These are phyloP conservation scores for Tetragnatha versicolor DNA, from an alignment of 1,140 invertebrate species.

Conservation along the genomic window DNA sequence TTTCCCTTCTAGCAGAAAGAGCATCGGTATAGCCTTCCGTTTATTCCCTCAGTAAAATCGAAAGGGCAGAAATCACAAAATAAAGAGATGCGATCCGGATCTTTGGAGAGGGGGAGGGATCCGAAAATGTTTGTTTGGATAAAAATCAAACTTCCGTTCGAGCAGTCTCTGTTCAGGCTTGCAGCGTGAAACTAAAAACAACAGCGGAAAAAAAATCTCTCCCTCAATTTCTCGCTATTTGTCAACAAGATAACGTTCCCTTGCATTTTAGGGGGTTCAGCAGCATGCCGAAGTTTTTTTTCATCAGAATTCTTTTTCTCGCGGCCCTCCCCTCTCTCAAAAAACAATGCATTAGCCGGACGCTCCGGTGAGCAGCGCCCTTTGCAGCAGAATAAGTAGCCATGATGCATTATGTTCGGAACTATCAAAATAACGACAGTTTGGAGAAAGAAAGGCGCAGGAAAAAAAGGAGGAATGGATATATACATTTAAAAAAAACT, in stretches of 20 bases:
- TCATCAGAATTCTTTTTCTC: background rate
- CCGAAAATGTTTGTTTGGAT: conserved; percentile 43
- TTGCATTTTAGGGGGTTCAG: conserved; percentile 8
- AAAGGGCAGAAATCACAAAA: conserved; percentile 3
- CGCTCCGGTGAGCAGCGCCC: background rate
- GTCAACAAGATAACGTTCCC: conserved; percentile 41
- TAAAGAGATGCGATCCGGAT: background rate
- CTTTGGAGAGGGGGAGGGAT: background rate
- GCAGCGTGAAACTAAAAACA: background rate
- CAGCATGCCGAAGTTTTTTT: background rate
- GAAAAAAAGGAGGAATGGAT: conserved; percentile 43
- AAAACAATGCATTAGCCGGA: conserved; percentile 26
- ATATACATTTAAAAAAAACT: conserved; percentile 44
- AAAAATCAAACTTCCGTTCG: conserved; percentile 13
- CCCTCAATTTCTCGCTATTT: conserved; percentile 41
- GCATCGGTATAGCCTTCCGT: no score
- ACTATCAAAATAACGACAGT: conserved; percentile 52
- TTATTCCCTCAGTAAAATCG: background rate
- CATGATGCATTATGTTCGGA: conserved; percentile 49
- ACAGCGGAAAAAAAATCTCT: conserved; percentile 2
- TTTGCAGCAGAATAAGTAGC: conserved; percentile 34
- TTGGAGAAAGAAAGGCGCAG: conserved; percentile 28
- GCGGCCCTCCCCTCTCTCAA: conserved; percentile 8
- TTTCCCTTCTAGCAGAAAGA: no score
- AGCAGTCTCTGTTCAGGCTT: conserved; percentile 20